These are phyloP conservation scores for Pseudopodoces humilis DNA, from an alignment of 2,113 vertebrate genomes.

Conservation along the genomic window DNA sequence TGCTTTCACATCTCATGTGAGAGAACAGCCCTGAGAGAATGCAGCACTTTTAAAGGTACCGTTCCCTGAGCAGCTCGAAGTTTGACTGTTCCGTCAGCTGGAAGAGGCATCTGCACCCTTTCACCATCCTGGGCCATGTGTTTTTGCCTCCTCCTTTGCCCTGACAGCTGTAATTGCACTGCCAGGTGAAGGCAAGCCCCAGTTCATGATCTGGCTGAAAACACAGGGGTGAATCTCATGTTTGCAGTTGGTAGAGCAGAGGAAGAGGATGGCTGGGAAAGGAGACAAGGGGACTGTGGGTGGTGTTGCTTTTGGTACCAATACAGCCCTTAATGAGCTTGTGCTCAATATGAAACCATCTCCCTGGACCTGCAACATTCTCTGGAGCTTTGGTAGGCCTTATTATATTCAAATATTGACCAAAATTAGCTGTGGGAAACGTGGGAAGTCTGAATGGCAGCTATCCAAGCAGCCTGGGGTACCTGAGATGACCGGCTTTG, in stretches of 20 bases:
- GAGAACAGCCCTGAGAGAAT: neutral
- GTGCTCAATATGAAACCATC: neutral
- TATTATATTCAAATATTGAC: neutral
- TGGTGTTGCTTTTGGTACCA: neutral
- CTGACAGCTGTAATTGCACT: neutral
- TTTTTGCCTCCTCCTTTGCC: neutral
- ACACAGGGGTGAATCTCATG: neutral
- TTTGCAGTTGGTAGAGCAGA: neutral
- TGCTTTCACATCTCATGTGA: neutral
- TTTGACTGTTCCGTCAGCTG: neutral
- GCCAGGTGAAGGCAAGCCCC: neutral
- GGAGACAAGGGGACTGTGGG: rapidly evolving
- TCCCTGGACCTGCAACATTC: neutral
- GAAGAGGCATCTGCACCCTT: neutral
- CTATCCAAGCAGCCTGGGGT: neutral
- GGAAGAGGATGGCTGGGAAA: neutral
- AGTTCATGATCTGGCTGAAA: neutral
- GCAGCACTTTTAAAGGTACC: neutral
- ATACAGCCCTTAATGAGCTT: neutral
- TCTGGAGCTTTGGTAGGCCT: neutral
- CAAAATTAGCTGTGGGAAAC: neutral
- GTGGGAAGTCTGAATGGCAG: neutral
- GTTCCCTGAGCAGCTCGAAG: neutral
- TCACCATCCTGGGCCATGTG: rapidly evolving
- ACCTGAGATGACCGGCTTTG: neutral